Evolutionary conservation across 2,797 vertebrate species (phyloP).

Genomic region (Lagorchestes hirsutus): DNA sequence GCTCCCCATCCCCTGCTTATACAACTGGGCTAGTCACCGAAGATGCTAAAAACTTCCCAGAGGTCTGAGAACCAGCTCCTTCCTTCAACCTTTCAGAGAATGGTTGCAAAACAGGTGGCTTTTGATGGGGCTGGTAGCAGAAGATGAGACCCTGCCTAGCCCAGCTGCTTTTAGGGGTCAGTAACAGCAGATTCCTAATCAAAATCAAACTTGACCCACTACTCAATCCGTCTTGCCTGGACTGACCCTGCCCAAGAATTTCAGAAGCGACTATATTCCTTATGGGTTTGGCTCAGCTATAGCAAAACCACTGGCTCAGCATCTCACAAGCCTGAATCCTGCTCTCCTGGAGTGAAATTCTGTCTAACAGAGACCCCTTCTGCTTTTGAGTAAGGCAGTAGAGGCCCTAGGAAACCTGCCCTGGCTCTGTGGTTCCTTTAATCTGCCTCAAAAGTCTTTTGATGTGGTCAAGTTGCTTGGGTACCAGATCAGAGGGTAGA

Average conservation of each 20-base stretch:
- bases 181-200: background rate
- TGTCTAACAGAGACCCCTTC: background rate
- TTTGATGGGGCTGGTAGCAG: background rate
- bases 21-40: background rate
- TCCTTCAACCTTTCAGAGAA: background rate
- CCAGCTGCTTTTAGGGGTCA: background rate
- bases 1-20: background rate
- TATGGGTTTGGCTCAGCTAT: background rate
- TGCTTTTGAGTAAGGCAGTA: background rate
- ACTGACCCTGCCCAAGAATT: background rate
- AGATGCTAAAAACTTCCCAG: background rate
- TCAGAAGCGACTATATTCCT: background rate
- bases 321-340: background rate
- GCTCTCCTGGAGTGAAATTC: slow-evolving; percentile 5
- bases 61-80: background rate
- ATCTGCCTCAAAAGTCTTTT: slow-evolving; percentile 55
- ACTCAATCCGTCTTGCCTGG: background rate
- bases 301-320: background rate
- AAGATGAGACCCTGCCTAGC: background rate
- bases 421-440: background rate
- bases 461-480: slow-evolving; percentile 57
- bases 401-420: background rate
- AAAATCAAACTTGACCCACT: background rate
- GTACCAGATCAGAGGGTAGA: slow-evolving; percentile 37
- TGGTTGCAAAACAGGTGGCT: background rate